These are phyloP conservation scores for Agrilus cyanescens DNA, from an alignment of 2,888 invertebrate species.

Conservation along the genomic window DNA sequence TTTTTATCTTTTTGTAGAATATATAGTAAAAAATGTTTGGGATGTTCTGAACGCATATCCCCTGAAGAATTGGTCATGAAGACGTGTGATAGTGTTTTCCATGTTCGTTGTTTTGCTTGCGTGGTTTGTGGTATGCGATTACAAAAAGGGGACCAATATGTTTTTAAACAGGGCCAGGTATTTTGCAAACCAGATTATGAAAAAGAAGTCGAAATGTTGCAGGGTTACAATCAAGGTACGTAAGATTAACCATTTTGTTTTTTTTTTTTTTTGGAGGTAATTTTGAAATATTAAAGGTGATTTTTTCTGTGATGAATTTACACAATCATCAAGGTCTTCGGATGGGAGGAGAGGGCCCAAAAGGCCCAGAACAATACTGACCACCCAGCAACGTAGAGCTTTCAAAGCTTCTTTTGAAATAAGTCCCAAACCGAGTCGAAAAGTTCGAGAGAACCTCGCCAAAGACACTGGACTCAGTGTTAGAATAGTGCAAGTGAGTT, in stretches of 20 bases:
- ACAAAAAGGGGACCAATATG: constrained; percentile 72
- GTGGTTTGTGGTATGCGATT: constrained; percentile 63
- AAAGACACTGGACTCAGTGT: constrained; percentile 77
- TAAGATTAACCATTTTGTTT: not conserved
- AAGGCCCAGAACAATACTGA: constrained; percentile 70
- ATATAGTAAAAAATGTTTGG: constrained; percentile 62
- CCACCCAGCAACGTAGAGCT: constrained; percentile 68
- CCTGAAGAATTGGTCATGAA: constrained; percentile 73
- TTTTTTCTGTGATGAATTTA: constrained; percentile 48
- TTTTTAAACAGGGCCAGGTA: constrained; percentile 64
- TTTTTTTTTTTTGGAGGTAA: too few relatives aligned
- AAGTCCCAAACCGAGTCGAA: constrained; percentile 73
- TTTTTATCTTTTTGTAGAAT: constrained; percentile 39
- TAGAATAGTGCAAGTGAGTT: constrained; percentile 65
- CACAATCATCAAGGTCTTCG: constrained; percentile 41
- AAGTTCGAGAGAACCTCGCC: constrained; percentile 69
- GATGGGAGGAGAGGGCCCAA: constrained; percentile 67
- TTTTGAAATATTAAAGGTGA: constrained; percentile 29
- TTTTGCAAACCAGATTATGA: constrained; percentile 73
- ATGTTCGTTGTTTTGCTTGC: constrained; percentile 68
- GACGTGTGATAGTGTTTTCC: constrained; percentile 61
- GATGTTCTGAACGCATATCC: constrained; percentile 58
- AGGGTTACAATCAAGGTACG: constrained; percentile 43
- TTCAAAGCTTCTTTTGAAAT: constrained; percentile 79
- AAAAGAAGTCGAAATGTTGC: constrained; percentile 63